Percentiles rank a stretch among this genome's conserved stretches.
Conservation (phyloP, 2,113 vertebrate species). For the Struthio camelus region DNA sequence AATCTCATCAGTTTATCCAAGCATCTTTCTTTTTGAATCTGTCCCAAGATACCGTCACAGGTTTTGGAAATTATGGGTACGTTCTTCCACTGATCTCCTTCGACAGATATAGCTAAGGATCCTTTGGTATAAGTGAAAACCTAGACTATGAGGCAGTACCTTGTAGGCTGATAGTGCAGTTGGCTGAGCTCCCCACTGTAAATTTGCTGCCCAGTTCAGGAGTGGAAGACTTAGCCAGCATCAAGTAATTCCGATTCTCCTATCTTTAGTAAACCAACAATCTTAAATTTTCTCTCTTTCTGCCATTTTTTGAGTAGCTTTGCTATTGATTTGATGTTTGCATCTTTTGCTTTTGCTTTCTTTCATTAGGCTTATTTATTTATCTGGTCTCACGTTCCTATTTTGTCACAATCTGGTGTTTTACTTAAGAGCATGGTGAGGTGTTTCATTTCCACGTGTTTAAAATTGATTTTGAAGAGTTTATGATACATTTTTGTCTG, state of each 20-base stretch:
- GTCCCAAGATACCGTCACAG: not conserved
- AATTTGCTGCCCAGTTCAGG: not conserved
- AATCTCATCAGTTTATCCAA: not conserved
- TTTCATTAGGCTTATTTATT: not conserved
- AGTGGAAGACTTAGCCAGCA: not conserved
- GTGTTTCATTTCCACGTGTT: conserved; percentile 39
- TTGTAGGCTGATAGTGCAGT: not conserved
- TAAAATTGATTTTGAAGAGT: not conserved
- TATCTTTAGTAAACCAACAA: not conserved
- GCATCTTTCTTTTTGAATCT: not conserved
- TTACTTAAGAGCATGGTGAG: not conserved
- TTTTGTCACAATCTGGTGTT: conserved; percentile 11
- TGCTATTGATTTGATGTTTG: not conserved
- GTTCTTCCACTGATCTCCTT: not conserved
- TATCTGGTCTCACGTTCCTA: not conserved
- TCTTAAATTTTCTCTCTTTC: not conserved
- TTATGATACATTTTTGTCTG: not conserved
- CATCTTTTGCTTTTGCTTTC: not conserved
- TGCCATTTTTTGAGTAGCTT: not conserved
- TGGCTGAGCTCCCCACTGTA: not conserved
- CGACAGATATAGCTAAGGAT: not conserved
- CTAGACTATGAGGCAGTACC: not conserved
- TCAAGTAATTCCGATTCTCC: not conserved
- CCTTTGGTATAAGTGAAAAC: not conserved
- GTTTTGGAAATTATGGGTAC: not conserved